Percentiles rank a stretch among this genome's conserved stretches.
phyloP scores from a whole-genome alignment of 2,113 vertebrate species.

The Colistium nudipinnis region DNA sequence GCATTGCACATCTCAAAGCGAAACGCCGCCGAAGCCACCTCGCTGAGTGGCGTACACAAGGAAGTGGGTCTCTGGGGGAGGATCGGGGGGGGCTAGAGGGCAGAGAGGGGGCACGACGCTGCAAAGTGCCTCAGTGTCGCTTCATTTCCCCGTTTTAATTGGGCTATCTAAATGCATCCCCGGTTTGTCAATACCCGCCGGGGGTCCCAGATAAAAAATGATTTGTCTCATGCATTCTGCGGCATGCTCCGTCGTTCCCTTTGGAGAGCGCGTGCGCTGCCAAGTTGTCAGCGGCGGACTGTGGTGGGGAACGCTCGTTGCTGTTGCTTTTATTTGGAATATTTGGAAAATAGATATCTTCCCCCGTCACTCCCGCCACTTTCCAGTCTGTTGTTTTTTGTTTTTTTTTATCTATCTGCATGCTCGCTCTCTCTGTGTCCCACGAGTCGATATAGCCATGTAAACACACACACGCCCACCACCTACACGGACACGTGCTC shows the following conservation, averaged over 20 bases:
- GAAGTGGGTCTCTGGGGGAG: constrained; percentile 55
- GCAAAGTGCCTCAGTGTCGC: constrained; percentile 71
- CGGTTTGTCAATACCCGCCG: constrained; percentile 81
- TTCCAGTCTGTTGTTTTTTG: not conserved
- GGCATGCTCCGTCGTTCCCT: constrained; percentile 72
- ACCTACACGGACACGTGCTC: constrained; percentile 19
- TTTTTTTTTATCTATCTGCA: not conserved
- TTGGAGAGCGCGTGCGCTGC: constrained; percentile 62
- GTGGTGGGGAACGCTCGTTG: constrained; percentile 62
- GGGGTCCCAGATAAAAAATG: constrained; percentile 81
- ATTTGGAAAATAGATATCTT: constrained; percentile 28
- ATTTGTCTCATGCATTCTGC: constrained; percentile 81
- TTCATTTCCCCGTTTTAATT: constrained; percentile 85
- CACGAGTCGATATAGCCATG: constrained; percentile 24
- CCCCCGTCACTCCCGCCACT: not conserved
- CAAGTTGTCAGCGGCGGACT: constrained; percentile 66
- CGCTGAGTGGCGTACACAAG: constrained; percentile 29
- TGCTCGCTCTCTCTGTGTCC: constrained; percentile 8
- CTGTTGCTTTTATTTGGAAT: constrained; percentile 67
- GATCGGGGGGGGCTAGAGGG: constrained; percentile 50
- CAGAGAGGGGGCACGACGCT: constrained; percentile 54
- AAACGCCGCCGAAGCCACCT: constrained; percentile 25
- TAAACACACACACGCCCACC: not conserved
- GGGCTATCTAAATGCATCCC: constrained; percentile 86
- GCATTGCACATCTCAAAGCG: constrained; percentile 35